phyloP scores from a whole-genome alignment of 1,140 invertebrate species.

The Drosophila setifemur region DNA sequence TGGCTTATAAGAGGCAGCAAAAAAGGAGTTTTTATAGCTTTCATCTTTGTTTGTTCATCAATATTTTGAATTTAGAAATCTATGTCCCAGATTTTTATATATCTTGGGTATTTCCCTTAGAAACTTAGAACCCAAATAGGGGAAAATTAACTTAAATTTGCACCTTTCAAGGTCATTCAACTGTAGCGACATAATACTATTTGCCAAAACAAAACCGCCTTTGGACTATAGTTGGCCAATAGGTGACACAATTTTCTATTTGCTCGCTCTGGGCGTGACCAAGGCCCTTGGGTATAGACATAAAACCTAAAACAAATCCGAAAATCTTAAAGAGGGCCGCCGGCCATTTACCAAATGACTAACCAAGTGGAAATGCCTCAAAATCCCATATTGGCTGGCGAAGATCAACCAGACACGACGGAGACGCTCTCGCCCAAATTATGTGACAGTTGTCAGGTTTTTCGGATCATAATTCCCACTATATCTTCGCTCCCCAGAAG shows the following conservation, averaged over 20 bases:
- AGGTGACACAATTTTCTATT: conserved; percentile 69
- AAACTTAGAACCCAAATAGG: no score
- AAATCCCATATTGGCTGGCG: conserved; percentile 18
- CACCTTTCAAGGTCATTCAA: conserved; percentile 55
- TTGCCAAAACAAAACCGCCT: conserved; percentile 18
- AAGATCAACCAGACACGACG: conserved; percentile 53
- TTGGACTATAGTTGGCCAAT: conserved; percentile 41
- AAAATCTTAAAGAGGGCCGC: conserved; percentile 15
- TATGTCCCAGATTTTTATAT: no score
- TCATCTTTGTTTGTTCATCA: no score
- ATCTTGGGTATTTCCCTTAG: no score
- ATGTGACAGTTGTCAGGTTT: conserved; percentile 38
- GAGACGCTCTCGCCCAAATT: conserved; percentile 23
- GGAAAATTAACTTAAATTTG: neutral
- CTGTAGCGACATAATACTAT: conserved; percentile 30
- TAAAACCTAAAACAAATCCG: conserved; percentile 4
- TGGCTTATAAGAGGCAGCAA: no score
- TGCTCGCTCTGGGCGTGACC: conserved; percentile 36
- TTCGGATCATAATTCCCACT: conserved; percentile 21
- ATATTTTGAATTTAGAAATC: no score
- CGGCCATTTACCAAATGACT: conserved; percentile 67
- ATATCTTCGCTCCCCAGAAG: neutral
- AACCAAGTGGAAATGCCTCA: conserved; percentile 69
- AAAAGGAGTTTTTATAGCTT: no score
- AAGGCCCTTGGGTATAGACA: conserved; percentile 35